Evolutionary conservation across 2,888 invertebrate genomes (phyloP).

Genomic region (Arge pagana): DNA sequence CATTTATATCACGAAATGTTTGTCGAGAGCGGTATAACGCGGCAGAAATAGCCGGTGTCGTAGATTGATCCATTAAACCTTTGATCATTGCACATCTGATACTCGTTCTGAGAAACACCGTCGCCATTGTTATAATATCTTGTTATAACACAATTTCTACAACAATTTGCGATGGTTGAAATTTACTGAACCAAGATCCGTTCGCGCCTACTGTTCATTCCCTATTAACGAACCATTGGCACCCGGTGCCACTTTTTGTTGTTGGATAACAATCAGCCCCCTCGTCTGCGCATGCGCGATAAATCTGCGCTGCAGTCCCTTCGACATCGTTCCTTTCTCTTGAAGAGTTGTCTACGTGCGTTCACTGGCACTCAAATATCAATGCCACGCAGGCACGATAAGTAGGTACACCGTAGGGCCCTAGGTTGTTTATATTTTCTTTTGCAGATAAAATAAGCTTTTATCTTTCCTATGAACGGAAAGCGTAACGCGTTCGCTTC

Average conservation of each 20-base stretch:
- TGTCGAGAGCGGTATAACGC: conserved; percentile 1
- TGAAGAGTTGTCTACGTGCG: too few relatives aligned
- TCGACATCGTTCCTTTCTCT: conserved; percentile 15
- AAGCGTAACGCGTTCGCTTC: too few relatives aligned
- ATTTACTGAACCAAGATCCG: not conserved
- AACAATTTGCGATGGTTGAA: conserved; percentile 2
- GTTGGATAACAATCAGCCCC: conserved; percentile 28
- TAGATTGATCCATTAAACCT: conserved; percentile 32
- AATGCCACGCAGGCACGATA: not conserved
- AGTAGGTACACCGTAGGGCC: too few relatives aligned
- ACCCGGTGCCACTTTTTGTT: conserved; percentile 38
- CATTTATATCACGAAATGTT: not conserved
- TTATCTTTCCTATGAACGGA: not conserved
- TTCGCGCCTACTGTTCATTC: conserved; percentile 1
- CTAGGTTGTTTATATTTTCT: conserved; percentile 1
- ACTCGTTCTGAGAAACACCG: conserved; percentile 36
- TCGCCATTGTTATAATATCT: conserved; percentile 37
- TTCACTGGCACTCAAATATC: conserved; percentile 1
- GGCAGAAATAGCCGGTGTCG: conserved; percentile 9
- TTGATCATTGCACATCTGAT: conserved; percentile 34
- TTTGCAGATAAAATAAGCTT: conserved; percentile 6
- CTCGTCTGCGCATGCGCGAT: conserved; percentile 26
- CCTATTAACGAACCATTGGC: conserved; percentile 7
- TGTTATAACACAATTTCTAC: conserved; percentile 2
- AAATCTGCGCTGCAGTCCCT: conserved; percentile 20